Evolutionary conservation across 2,113 vertebrate species (phyloP).

Genomic region (Nothocercus nigrocapillus): DNA sequence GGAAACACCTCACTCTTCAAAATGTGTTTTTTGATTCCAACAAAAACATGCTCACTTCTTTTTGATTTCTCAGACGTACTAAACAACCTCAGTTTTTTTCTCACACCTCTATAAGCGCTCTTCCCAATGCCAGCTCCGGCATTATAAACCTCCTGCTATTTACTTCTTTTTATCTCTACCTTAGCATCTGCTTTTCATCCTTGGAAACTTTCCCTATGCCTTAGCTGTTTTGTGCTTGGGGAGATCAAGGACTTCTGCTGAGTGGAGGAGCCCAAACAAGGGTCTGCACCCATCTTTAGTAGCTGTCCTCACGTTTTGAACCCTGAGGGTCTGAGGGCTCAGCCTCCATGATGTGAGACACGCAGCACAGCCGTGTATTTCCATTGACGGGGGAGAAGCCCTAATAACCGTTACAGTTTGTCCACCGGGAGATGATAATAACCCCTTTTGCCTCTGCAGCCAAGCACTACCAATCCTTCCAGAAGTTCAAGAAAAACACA

Average conservation of each 20-base stretch:
- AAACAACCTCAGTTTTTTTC: neutral
- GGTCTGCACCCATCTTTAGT: neutral
- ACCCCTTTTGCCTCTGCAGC: neutral
- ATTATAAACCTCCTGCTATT: neutral
- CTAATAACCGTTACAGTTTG: neutral
- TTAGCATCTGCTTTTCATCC: neutral
- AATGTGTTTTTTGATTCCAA: neutral
- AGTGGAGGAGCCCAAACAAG: neutral
- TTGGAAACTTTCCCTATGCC: neutral
- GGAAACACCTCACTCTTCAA: slow-evolving; percentile 10
- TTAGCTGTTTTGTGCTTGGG: neutral
- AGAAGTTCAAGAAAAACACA: neutral
- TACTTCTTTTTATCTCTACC: neutral
- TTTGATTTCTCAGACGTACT: neutral
- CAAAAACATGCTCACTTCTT: neutral
- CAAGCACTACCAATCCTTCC: neutral
- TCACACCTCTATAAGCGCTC: neutral
- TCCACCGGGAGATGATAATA: neutral
- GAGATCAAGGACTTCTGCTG: neutral
- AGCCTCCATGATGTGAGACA: neutral
- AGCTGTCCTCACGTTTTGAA: neutral
- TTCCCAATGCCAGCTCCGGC: neutral
- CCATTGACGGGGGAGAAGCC: neutral
- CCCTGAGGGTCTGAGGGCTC: neutral
- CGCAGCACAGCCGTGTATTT: neutral